phyloP scores from a whole-genome alignment of 2,888 invertebrate genomes.

The Griposia aprilina region DNA sequence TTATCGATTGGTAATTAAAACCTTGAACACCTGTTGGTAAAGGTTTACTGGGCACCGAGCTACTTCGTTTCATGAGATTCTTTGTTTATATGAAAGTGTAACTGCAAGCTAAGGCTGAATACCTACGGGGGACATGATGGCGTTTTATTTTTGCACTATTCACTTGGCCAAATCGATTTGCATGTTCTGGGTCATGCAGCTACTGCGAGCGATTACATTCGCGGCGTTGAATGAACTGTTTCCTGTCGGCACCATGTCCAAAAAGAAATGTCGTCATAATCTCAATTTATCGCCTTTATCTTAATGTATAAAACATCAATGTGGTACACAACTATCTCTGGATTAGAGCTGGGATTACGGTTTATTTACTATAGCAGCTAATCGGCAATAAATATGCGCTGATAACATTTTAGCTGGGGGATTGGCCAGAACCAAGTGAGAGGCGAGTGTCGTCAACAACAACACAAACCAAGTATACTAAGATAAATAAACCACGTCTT shows the following conservation, averaged over 20 bases:
- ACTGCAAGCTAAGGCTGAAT: constrained; percentile 73
- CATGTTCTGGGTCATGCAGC: constrained; percentile 42
- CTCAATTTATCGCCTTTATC: constrained; percentile 73
- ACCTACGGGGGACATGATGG: constrained; percentile 74
- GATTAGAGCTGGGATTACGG: constrained; percentile 74
- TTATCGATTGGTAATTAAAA: constrained; percentile 25
- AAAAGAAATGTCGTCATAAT: constrained; percentile 71
- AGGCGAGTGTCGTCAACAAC: constrained; percentile 10
- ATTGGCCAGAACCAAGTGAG: constrained; percentile 19
- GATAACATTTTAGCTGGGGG: constrained; percentile 57
- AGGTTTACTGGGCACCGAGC: constrained; percentile 18
- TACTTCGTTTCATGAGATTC: constrained; percentile 25
- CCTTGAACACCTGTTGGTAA: constrained; percentile 37
- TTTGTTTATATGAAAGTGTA: constrained; percentile 24
- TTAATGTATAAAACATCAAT: constrained; percentile 68
- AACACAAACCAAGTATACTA: neutral
- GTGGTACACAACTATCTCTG: constrained; percentile 68
- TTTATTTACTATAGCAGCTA: constrained; percentile 70
- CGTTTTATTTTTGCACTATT: constrained; percentile 38
- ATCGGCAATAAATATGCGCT: constrained; percentile 69
- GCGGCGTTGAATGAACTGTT: constrained; percentile 63
- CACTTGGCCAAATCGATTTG: constrained; percentile 56
- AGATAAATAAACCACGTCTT: constrained; percentile 10
- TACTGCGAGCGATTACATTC: constrained; percentile 45
- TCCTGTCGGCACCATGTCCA: constrained; percentile 52